Conservation (phyloP, 2,888 invertebrate genomes). For the Synergus japonicus region DNA sequence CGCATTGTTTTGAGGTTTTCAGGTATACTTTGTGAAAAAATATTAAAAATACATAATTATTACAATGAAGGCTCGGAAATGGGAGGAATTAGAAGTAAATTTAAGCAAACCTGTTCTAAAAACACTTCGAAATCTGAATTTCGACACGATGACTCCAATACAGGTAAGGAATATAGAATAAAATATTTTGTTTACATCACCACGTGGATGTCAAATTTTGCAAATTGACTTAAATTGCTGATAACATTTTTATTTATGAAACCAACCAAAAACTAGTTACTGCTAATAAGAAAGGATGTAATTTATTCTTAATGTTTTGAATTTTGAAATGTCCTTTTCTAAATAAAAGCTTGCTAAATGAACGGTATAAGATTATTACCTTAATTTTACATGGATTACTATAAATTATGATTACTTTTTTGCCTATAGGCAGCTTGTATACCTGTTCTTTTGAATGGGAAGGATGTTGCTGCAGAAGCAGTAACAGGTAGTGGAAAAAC, state of each 20-base stretch:
- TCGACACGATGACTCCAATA: constrained; percentile 81
- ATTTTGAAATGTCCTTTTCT: constrained; percentile 90
- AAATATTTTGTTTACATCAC: neutral
- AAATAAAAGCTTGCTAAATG: neutral
- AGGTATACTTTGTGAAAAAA: neutral
- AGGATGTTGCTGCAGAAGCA: constrained; percentile 98
- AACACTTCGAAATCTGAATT: constrained; percentile 79
- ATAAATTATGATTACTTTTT: constrained; percentile 12
- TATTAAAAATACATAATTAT: neutral
- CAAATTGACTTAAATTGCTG: constrained; percentile 75
- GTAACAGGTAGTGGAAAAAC: constrained; percentile 99
- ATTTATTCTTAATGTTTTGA: constrained; percentile 84
- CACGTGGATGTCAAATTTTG: neutral
- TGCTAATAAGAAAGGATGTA: too few relatives aligned
- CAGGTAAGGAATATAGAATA: constrained; percentile 72
- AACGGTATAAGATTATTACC: neutral
- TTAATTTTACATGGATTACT: neutral
- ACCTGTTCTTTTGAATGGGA: constrained; percentile 91
- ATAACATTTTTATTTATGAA: too few relatives aligned
- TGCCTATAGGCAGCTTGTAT: constrained; percentile 87
- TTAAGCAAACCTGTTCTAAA: constrained; percentile 77
- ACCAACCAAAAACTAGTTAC: constrained; percentile 80
- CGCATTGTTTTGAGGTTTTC: neutral
- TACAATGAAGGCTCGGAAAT: constrained; percentile 74
- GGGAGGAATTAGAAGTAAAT: constrained; percentile 77